Conservation (phyloP, 2,888 invertebrate species). For the Plagodis pulveraria region DNA sequence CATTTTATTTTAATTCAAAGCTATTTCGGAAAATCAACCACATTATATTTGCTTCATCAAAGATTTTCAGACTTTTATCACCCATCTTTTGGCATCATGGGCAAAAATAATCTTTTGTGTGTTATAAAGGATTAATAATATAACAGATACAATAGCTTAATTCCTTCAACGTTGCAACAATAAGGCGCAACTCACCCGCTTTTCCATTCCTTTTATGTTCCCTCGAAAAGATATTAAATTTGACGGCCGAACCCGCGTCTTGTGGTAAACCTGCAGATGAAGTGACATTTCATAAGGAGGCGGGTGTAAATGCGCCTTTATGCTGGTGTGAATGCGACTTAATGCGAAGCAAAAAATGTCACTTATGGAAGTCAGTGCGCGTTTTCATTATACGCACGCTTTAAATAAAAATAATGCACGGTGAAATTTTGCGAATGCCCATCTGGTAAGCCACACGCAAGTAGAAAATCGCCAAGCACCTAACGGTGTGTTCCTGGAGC, state of each 20-base stretch:
- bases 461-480: too few species aligned
- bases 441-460: too few species aligned
- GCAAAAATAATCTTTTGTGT: too few species aligned
- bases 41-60: too few species aligned
- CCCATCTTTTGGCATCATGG: too few species aligned
- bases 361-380: slow-evolving; percentile 15
- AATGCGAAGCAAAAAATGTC: slow-evolving; percentile 53
- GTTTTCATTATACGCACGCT: slow-evolving; percentile 23
- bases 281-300: slow-evolving; percentile 47
- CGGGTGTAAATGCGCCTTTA: slow-evolving; percentile 36
- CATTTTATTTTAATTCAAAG: too few species aligned
- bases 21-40: too few species aligned
- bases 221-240: slow-evolving; percentile 37
- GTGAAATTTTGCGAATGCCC: too few species aligned
- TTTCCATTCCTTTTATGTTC: slow-evolving; percentile 41
- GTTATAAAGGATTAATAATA: too few species aligned
- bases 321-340: slow-evolving; percentile 49
- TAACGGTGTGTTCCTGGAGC: too few species aligned
- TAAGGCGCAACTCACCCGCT: slow-evolving; percentile 30
- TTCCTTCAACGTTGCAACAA: slow-evolving; percentile 23
- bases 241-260: slow-evolving; percentile 40
- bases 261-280: slow-evolving; percentile 19
- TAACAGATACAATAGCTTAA: slow-evolving; percentile 12
- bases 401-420: too few species aligned
- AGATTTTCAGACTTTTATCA: too few species aligned